Conservation (phyloP, 2,113 vertebrate genomes). For the Micromys minutus region DNA sequence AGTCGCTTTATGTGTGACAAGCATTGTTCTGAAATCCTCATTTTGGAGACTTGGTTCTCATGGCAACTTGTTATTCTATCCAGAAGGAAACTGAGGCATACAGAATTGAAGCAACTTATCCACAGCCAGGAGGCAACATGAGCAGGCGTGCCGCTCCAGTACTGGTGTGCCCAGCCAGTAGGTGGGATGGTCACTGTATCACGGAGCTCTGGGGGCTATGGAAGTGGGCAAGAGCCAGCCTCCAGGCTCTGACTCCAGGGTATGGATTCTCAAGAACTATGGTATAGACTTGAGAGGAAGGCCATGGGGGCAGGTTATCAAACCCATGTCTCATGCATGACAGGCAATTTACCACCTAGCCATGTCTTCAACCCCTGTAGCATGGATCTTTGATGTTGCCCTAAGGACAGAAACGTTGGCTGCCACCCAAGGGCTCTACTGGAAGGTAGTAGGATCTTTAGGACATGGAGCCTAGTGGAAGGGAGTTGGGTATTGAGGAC, state of each 20-base stretch:
- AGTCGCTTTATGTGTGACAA: background rate
- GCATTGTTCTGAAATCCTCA: background rate
- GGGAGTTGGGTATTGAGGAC: background rate
- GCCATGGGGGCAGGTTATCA: background rate
- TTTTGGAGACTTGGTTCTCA: background rate
- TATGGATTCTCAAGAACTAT: fast-evolving
- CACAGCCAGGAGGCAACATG: fast-evolving
- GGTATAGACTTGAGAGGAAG: background rate
- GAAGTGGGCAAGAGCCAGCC: fast-evolving
- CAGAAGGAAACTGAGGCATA: background rate
- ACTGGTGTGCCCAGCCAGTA: background rate
- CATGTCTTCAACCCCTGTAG: background rate
- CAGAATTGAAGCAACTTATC: background rate
- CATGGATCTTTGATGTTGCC: background rate
- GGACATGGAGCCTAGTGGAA: background rate
- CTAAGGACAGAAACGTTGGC: background rate
- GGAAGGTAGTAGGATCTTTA: background rate
- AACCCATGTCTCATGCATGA: background rate
- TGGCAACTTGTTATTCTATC: background rate
- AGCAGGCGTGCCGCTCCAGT: fast-evolving
- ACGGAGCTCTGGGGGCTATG: background rate
- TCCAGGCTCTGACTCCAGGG: background rate
- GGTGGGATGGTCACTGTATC: background rate
- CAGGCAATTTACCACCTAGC: background rate
- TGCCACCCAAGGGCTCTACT: background rate